phyloP scores from a whole-genome alignment of 2,797 vertebrate genomes.

The Mormyrus hasselquistii region DNA sequence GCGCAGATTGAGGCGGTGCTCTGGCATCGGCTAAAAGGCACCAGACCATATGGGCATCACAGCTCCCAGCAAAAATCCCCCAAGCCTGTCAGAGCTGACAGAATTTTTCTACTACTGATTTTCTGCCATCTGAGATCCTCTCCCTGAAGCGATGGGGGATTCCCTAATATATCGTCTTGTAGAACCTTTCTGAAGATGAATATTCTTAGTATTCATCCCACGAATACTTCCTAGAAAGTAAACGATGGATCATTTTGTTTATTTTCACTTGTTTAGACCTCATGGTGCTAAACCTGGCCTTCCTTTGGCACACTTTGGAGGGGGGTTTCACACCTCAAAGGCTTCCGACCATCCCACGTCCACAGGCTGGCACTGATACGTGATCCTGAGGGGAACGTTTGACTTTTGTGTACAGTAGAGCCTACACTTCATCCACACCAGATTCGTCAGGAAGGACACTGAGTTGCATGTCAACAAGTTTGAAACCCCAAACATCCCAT shows the following conservation, averaged over 20 bases:
- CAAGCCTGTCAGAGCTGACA: not conserved
- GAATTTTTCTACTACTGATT: not conserved
- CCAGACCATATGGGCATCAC: not conserved
- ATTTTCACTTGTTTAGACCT: not conserved
- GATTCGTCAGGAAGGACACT: not conserved
- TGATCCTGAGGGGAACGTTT: not conserved
- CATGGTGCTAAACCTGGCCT: not conserved
- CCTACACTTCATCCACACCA: not conserved
- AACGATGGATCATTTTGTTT: not conserved
- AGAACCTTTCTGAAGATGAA: slow-evolving; percentile 1
- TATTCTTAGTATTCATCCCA: not conserved
- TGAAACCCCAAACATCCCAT: not conserved
- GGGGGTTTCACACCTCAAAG: not conserved
- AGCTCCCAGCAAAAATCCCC: not conserved
- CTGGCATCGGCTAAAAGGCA: not conserved
- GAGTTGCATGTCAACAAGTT: not conserved
- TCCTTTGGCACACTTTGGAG: not conserved
- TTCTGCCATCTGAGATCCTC: not conserved
- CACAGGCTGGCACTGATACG: not conserved
- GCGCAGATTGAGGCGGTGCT: not conserved
- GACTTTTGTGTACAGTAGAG: not conserved
- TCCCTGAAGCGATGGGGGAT: not conserved
- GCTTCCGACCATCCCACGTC: not conserved
- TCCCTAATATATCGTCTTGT: not conserved
- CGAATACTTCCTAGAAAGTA: not conserved